A percentile compares a stretch with the other conserved stretches of the same genome.
Conservation (phyloP, 2,113 vertebrate species). For the Myiagra hebetior region DNA sequence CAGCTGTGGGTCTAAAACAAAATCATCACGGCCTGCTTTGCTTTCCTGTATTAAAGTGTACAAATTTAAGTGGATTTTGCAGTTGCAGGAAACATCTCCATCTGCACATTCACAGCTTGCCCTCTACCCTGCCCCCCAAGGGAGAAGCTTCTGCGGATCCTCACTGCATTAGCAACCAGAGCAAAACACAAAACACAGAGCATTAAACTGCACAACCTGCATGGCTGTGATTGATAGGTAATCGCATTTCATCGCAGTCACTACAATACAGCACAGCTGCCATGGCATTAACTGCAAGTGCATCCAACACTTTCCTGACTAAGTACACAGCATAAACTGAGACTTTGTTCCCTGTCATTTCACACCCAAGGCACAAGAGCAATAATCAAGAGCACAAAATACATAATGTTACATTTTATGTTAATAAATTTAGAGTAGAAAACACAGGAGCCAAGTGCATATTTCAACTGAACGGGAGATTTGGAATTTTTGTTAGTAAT, state of each 20-base stretch:
- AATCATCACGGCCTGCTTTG: background rate
- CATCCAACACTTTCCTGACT: background rate
- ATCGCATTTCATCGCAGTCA: background rate
- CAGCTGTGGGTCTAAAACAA: background rate
- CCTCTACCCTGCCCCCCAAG: background rate
- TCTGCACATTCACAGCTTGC: conserved; percentile 5
- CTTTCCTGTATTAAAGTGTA: background rate
- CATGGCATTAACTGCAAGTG: background rate
- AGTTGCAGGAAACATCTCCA: conserved; percentile 18
- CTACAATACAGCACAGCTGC: background rate
- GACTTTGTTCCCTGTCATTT: conserved; percentile 15
- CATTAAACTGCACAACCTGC: background rate
- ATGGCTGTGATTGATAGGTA: background rate
- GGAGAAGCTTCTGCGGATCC: conserved; percentile 22
- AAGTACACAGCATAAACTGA: background rate
- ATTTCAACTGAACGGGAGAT: background rate
- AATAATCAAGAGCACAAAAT: background rate
- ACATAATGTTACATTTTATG: background rate
- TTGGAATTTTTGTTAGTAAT: background rate
- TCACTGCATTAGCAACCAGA: background rate
- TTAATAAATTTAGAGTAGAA: background rate
- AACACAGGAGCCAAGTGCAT: background rate
- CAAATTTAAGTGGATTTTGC: conserved; percentile 9
- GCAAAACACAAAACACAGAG: background rate
- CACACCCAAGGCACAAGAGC: background rate